A percentile compares a stretch with the other conserved stretches of the same genome.
phyloP scores from a whole-genome alignment of 37 sponge, comb jelly and placozoan genomes.

The Beroe ovata region DNA sequence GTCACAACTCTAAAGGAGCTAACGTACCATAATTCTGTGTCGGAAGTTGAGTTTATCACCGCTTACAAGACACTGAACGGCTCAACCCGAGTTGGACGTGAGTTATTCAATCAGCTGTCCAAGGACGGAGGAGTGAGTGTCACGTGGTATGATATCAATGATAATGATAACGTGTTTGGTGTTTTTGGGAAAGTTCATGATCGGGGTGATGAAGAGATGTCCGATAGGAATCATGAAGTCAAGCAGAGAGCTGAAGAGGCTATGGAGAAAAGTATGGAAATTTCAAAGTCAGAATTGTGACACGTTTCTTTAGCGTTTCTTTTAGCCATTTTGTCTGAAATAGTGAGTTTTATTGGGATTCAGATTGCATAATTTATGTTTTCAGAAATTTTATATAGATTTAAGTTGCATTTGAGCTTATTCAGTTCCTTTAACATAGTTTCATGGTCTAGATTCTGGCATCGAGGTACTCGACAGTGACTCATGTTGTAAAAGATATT shows the following conservation, averaged over 20 bases:
- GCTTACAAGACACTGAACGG: conserved; percentile 1
- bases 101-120: neutral
- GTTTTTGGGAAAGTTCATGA: conserved; percentile 44
- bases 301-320: no score
- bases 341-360: no score
- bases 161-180: conserved; percentile 27
- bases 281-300: conserved; percentile 3
- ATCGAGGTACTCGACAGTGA: no score
- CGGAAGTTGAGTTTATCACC: neutral
- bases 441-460: no score
- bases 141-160: conserved; percentile 24
- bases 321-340: no score
- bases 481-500: no score
- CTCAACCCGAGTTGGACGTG: neutral
- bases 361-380: no score
- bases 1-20: conserved; percentile 9
- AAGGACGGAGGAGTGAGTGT: conserved; percentile 3
- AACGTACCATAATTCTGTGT: conserved; percentile 1
- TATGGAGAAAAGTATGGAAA: neutral
- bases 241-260: neutral
- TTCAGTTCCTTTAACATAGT: no score
- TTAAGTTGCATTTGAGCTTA: no score
- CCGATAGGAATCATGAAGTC: conserved; percentile 18
- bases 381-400: no score
- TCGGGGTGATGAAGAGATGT: conserved; percentile 44